Percentiles rank a stretch among this genome's conserved stretches.
phyloP scores from a whole-genome alignment of 1,140 invertebrate genomes.

The Araneus ventricosus region DNA sequence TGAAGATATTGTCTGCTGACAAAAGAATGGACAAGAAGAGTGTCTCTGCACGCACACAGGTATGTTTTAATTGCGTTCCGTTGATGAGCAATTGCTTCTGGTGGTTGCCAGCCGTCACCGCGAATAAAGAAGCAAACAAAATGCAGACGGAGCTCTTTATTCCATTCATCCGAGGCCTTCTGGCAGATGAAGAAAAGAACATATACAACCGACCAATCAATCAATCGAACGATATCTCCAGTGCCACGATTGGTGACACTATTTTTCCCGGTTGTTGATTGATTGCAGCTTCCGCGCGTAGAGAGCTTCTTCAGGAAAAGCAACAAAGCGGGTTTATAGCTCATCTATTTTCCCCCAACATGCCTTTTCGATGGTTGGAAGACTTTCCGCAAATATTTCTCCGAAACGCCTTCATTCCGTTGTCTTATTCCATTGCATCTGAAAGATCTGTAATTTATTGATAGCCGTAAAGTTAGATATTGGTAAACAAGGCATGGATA shows the following conservation, averaged over 20 bases:
- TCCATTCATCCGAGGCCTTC: background rate
- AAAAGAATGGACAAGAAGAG: background rate
- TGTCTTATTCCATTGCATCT: too few relatives aligned
- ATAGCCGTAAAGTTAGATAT: too few relatives aligned
- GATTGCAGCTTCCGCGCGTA: conserved; percentile 14
- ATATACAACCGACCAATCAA: conserved; percentile 36
- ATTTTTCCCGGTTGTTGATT: conserved; percentile 26
- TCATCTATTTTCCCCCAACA: background rate
- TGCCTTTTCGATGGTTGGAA: background rate
- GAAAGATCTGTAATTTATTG: too few relatives aligned
- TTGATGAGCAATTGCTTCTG: background rate
- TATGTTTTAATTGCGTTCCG: background rate
- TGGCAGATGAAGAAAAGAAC: conserved; percentile 35
- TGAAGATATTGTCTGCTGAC: background rate
- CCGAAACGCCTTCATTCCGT: too few relatives aligned
- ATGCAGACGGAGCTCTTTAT: background rate
- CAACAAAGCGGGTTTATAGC: conserved; percentile 17
- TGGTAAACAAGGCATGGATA: too few relatives aligned
- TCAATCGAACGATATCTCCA: conserved; percentile 53
- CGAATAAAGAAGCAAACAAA: too few relatives aligned
- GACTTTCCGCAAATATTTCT: too few relatives aligned
- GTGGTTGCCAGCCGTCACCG: background rate
- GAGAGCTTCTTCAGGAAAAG: background rate
- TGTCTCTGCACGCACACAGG: background rate
- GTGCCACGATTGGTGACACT: conserved; percentile 22